A percentile compares a stretch with the other conserved stretches of the same genome.
Evolutionary conservation across 2,888 invertebrate genomes (phyloP).

Genomic region (Plebejus anna): DNA sequence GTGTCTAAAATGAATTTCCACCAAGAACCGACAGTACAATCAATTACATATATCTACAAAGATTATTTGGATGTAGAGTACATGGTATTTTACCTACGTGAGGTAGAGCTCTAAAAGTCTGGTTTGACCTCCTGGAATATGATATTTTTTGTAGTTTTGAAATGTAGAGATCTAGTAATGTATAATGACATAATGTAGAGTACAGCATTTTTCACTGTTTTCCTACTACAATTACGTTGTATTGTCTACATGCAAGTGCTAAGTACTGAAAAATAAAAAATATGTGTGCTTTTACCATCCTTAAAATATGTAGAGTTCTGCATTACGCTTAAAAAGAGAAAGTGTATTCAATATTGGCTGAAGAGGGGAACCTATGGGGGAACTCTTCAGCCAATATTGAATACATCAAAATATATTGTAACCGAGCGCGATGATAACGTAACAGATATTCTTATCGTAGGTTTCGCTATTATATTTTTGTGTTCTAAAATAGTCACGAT

Average conservation of each 20-base stretch:
- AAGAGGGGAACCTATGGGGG: too few relatives aligned
- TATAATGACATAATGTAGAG: not conserved
- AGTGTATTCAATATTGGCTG: not conserved
- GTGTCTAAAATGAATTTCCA: too few relatives aligned
- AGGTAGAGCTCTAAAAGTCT: too few relatives aligned
- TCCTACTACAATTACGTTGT: not conserved
- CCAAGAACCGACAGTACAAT: too few relatives aligned
- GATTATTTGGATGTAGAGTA: not conserved
- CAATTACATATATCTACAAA: too few relatives aligned
- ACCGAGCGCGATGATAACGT: not conserved
- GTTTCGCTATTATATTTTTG: conserved; percentile 9
- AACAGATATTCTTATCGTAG: conserved; percentile 7
- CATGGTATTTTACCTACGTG: not conserved
- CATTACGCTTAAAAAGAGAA: not conserved
- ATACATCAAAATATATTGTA: not conserved
- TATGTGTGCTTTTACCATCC: not conserved
- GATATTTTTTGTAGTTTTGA: too few relatives aligned
- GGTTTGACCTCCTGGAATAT: too few relatives aligned
- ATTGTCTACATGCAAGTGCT: not conserved
- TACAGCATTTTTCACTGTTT: not conserved
- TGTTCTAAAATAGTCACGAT: conserved; percentile 20
- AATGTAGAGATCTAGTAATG: too few relatives aligned
- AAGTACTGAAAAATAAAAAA: too few relatives aligned
- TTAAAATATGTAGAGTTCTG: not conserved
- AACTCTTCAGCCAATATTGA: not conserved